Evolutionary conservation across 2,888 invertebrate species (phyloP).

Genomic region (Iphiclides podalirius): DNA sequence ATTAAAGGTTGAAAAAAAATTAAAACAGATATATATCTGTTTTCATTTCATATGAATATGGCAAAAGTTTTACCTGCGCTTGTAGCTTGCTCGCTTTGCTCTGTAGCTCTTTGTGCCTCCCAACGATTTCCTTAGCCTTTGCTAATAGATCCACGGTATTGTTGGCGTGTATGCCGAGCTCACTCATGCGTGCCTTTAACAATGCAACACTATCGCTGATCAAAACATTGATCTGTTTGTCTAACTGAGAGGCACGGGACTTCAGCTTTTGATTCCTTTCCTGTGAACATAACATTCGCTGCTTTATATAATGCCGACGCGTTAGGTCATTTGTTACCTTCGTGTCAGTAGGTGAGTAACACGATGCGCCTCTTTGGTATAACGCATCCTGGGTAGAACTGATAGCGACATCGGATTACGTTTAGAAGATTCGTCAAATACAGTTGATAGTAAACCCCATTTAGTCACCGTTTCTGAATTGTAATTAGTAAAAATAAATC

Average conservation of each 20-base stretch:
- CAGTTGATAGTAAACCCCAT: constrained; percentile 10
- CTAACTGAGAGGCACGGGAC: constrained; percentile 92
- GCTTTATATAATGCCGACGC: constrained; percentile 1
- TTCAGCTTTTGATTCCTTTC: constrained; percentile 90
- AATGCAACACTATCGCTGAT: constrained; percentile 95
- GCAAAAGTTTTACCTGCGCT: constrained; percentile 82
- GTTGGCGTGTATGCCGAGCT: constrained; percentile 92
- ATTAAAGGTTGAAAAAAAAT: not conserved
- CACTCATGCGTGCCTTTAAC: constrained; percentile 93
- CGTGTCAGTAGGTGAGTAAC: constrained; percentile 13
- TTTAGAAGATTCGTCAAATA: constrained; percentile 13
- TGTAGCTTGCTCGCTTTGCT: constrained; percentile 93
- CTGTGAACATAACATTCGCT: constrained; percentile 52
- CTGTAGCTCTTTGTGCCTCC: constrained; percentile 94
- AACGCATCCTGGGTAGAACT: constrained; percentile 6
- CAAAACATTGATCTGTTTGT: constrained; percentile 94
- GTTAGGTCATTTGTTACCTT: constrained; percentile 15
- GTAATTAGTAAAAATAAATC: constrained; percentile 12
- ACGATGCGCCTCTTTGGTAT: constrained; percentile 8
- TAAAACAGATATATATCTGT: not conserved
- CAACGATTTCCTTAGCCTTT: constrained; percentile 95
- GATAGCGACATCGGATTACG: constrained; percentile 9
- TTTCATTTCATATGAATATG: not conserved
- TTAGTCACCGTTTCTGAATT: constrained; percentile 20
- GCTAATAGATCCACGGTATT: constrained; percentile 91